phyloP scores from a whole-genome alignment of 2,113 vertebrate species.

The Antigone vipio region DNA sequence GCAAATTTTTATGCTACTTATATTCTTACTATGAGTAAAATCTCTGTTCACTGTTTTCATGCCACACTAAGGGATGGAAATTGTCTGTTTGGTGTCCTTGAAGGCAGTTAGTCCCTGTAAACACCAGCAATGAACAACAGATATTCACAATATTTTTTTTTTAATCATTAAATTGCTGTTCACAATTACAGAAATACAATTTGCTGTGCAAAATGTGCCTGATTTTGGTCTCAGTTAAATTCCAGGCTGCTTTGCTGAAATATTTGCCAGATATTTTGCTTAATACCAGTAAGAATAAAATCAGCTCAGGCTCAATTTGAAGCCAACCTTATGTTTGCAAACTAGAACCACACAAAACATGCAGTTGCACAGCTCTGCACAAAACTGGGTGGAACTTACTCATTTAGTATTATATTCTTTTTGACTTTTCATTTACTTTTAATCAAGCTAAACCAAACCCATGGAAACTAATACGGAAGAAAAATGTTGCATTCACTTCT shows the following conservation, averaged over 20 bases:
- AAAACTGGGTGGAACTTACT: not conserved
- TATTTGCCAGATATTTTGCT: slow-evolving; percentile 3
- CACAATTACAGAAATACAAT: not conserved
- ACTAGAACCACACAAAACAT: not conserved
- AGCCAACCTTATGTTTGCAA: not conserved
- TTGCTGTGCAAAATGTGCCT: not conserved
- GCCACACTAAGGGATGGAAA: not conserved
- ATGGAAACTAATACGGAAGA: not conserved
- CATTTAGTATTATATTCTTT: not conserved
- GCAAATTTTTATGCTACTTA: not conserved
- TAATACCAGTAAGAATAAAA: not conserved
- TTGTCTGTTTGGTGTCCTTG: not conserved
- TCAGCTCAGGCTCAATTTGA: not conserved
- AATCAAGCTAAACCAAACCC: not conserved
- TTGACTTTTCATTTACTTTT: slow-evolving; percentile 13
- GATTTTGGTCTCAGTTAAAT: slow-evolving; percentile 3
- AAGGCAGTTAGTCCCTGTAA: not conserved
- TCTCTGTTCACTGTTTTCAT: not conserved
- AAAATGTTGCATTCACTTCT: not conserved
- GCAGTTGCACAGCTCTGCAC: not conserved
- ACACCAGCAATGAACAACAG: not conserved
- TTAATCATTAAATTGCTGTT: not conserved
- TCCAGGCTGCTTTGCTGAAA: slow-evolving; percentile 1
- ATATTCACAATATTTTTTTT: not conserved
- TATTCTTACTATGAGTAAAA: not conserved